These are phyloP conservation scores for Centruroides vittatus DNA, from an alignment of 1,140 invertebrate species.

Conservation along the genomic window DNA sequence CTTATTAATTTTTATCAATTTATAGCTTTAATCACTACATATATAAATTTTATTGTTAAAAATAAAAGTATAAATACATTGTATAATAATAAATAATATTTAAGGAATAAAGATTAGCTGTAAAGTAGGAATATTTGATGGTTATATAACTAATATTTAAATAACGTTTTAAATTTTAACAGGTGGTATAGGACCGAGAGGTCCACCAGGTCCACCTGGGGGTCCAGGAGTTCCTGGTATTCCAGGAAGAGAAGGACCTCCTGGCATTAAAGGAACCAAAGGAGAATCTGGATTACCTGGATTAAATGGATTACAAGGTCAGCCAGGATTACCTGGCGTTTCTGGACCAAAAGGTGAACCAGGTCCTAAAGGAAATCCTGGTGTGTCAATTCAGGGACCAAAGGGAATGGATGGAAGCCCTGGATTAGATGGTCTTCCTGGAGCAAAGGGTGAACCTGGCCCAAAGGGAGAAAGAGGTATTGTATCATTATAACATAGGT, in stretches of 20 bases:
- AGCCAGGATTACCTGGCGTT: slow-evolving; percentile 33
- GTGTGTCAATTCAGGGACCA: slow-evolving; percentile 23
- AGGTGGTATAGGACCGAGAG: slow-evolving; percentile 48
- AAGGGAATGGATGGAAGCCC: slow-evolving; percentile 20
- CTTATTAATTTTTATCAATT: too few species aligned
- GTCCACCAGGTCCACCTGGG: slow-evolving; percentile 47
- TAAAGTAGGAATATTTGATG: too few species aligned
- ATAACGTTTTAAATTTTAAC: not conserved
- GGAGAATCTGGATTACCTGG: slow-evolving; percentile 39
- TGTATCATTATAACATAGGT: too few species aligned
- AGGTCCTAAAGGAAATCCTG: slow-evolving; percentile 40
- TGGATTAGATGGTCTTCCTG: slow-evolving; percentile 45
- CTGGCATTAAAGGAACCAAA: slow-evolving; percentile 43
- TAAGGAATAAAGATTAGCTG: too few species aligned
- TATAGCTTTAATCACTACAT: too few species aligned
- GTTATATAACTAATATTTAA: too few species aligned
- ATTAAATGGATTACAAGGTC: slow-evolving; percentile 27
- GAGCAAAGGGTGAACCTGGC: slow-evolving; percentile 67
- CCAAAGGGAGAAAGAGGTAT: slow-evolving; percentile 47
- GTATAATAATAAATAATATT: too few species aligned
- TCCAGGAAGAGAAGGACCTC: slow-evolving; percentile 48
- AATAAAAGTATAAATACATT: too few species aligned
- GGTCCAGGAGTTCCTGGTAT: slow-evolving; percentile 48
- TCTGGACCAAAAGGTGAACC: slow-evolving; percentile 36
- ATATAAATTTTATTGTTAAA: too few species aligned